Evolutionary conservation across 2,113 vertebrate genomes (phyloP), one percentile per base, ranked within the genome.

Genomic region (Ancistrus triradiatus): DNA sequence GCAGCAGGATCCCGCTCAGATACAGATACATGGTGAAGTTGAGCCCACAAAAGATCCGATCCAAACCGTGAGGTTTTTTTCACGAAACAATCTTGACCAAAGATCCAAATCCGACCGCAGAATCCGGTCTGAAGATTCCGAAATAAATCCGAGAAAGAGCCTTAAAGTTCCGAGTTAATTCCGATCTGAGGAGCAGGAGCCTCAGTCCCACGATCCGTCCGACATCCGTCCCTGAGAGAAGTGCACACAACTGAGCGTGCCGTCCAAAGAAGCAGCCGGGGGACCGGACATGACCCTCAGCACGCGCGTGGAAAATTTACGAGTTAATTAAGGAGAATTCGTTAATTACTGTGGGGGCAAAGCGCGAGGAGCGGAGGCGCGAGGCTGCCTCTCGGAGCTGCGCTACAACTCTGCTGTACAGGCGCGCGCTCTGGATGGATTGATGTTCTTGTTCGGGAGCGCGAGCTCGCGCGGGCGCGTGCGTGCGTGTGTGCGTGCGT

Each of bases 1-100:
- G 53, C 63, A 80, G 55, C 28, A 80, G 27, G 27, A 31, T 55
- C n/a, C 78, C 61, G 68, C 68, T 75, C 53, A 80, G 57, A 35
- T 55, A 63, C 51, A 67, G 44, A 61, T 68, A 62, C 74, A 77
- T 75, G 64, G 59, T 77, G 68, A 42, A 2, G 22, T 7, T 7
- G 3, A 4, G 3, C 27, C 27, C 18, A 6, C 57, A n/a, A n/a
- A n/a, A n/a, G n/a, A n/a, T n/a, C n/a, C 40, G 57, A 46, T 9
- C 5, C 24, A n/a, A n/a, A n/a, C n/a, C n/a, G n/a, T n/a, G n/a
- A n/a, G n/a, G n/a, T n/a, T n/a, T n/a, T n/a, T n/a, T n/a, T n/a
- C n/a, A n/a, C n/a, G n/a, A n/a, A n/a, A n/a, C n/a, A n/a, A n/a
- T n/a, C n/a, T n/a, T n/a, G n/a, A n/a, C n/a, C n/a, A n/a, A n/a